These are phyloP conservation scores for Rhagoletis zephyria DNA, from an alignment of 1,140 invertebrate genomes.

Conservation along the genomic window DNA sequence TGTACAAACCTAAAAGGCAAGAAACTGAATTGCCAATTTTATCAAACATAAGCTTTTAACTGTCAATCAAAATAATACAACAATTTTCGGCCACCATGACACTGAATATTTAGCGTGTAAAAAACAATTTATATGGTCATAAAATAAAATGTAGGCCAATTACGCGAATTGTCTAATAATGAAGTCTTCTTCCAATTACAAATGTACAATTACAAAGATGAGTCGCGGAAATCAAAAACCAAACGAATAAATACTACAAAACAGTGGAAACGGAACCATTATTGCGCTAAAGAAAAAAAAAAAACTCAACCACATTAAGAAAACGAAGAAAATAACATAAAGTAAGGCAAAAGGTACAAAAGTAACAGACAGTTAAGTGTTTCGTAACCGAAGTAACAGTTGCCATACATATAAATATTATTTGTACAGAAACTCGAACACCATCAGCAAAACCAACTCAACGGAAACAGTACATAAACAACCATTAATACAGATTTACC, in stretches of 20 bases:
- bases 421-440: constrained; percentile 18
- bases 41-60: no score
- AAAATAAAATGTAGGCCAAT: constrained; percentile 67
- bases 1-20: no score
- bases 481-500: constrained; percentile 32
- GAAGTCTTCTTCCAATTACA: background rate
- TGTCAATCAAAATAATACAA: no score
- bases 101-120: constrained; percentile 25
- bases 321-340: constrained; percentile 26
- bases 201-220: constrained; percentile 58
- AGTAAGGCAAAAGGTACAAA: constrained; percentile 13
- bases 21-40: no score
- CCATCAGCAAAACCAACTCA: constrained; percentile 17
- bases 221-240: constrained; percentile 28
- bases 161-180: constrained; percentile 61
- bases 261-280: constrained; percentile 25
- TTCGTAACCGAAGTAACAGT: constrained; percentile 70
- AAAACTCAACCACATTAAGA: background rate
- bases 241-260: background rate
- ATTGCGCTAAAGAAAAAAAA: background rate
- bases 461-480: background rate
- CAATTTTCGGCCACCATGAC: constrained; percentile 4
- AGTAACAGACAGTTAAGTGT: constrained; percentile 56
- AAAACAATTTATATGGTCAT: constrained; percentile 59
- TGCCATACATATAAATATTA: constrained; percentile 59